Evolutionary conservation across 2,888 invertebrate genomes (phyloP).

Genomic region (Drosophila nr. fundita): DNA sequence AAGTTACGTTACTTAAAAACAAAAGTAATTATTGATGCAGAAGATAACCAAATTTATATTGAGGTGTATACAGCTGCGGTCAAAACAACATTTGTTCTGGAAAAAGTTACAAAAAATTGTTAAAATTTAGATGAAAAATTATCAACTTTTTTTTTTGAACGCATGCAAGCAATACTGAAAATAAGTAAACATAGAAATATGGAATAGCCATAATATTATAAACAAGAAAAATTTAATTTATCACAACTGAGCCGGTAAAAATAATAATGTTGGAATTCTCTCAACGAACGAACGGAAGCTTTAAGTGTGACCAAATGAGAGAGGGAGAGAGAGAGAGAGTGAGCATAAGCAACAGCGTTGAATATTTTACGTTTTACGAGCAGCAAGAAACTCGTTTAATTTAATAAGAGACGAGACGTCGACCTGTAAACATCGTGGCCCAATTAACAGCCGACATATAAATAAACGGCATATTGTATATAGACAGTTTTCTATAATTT

Average conservation of each 20-base stretch:
- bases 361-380: slow-evolving; percentile 48
- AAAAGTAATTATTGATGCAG: neutral
- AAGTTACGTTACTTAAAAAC: slow-evolving; percentile 55
- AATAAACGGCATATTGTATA: slow-evolving; percentile 9
- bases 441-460: slow-evolving; percentile 17
- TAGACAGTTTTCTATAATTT: slow-evolving; percentile 22
- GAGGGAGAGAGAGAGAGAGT: slow-evolving; percentile 3
- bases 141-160: neutral
- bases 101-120: neutral
- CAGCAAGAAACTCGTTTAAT: slow-evolving; percentile 43
- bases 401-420: slow-evolving; percentile 56
- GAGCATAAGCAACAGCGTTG: slow-evolving; percentile 42
- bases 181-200: neutral
- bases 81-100: neutral
- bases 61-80: accelerated
- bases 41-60: neutral
- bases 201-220: too few species aligned
- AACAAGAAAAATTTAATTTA: neutral
- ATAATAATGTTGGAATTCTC: neutral
- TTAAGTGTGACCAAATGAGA: slow-evolving; percentile 1
- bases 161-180: neutral
- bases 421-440: slow-evolving; percentile 48
- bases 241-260: neutral
- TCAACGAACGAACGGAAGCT: slow-evolving; percentile 21
- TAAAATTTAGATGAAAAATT: neutral